Evolutionary conservation across 2,113 vertebrate genomes (phyloP), one percentile per base, ranked within the genome.

Genomic region (Pseudorhombus dupliciocellatus): DNA sequence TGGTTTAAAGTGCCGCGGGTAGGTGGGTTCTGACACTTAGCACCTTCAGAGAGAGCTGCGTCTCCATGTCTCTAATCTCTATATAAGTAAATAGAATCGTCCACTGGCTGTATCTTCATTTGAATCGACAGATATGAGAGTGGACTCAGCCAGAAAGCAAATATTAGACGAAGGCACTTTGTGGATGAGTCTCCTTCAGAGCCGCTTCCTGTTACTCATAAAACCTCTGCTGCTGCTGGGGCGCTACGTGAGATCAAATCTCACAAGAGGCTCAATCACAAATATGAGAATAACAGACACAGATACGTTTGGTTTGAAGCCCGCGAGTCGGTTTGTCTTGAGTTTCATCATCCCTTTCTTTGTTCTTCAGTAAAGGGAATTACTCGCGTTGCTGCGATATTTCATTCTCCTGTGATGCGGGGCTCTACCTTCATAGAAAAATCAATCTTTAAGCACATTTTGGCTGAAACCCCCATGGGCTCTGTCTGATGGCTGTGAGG

Each of bases 401-500:
- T 88, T 87, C 70, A 84, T 83, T 78, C 77, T 83, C 54, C 4
- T 54, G 62, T 67, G 63, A 75, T 42, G 66, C 83, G 70, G 80
- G 58, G 73, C 70, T 74, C 70, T 62, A 44, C 66, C 71, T 67
- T 75, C 66, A 57, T 12, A 46, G 64, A 84, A 72, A 87, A 88
- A 88, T 87, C 88, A 86, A 85, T 91, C 86, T 84, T 56, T 30
- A 55, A 70, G 81, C 75, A 80, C 75, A 31, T 67, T 78, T 60
- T 59, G 51, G 62, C 75, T 68, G 53, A 74, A 74, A 69, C 52
- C 71, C 79, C 80, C 8, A 3, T 30, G 80, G 77, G 75, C 58
- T 80, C 66, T 8, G 46, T 79, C 69, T 65, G 73, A 18, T 53
- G 77, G 63, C 67, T 76, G 62, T 63, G 73, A 64, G 85, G 81